Conservation (phyloP, 2,797 vertebrate species). For the Sebastes steindachneri region DNA sequence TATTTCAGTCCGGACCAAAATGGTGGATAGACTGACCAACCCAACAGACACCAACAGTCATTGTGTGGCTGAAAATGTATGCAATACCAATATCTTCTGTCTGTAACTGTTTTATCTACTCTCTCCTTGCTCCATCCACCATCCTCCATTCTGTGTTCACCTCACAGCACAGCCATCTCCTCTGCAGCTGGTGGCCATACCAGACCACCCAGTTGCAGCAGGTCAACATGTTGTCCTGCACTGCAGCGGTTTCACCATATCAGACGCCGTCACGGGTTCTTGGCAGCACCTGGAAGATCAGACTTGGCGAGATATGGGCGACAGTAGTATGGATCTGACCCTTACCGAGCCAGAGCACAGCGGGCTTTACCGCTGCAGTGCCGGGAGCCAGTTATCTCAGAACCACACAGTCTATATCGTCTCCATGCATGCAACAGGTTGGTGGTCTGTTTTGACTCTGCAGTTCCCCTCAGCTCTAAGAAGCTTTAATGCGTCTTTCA, state of each 20-base stretch:
- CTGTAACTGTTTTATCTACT: background rate
- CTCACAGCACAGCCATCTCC: background rate
- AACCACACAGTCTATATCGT: conserved; percentile 47
- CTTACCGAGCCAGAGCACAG: conserved; percentile 60
- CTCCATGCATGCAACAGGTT: conserved; percentile 43
- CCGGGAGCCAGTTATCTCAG: accelerated
- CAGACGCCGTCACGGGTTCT: accelerated
- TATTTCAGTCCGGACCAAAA: background rate
- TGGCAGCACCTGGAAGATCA: conserved; percentile 30
- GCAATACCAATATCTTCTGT: background rate
- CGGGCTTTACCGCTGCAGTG: conserved; percentile 61
- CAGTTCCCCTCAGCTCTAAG: background rate
- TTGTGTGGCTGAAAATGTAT: background rate
- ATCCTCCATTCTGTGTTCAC: background rate
- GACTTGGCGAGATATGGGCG: background rate
- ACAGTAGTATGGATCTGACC: background rate
- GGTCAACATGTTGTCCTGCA: conserved; percentile 53
- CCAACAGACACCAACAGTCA: background rate
- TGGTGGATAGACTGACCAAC: accelerated
- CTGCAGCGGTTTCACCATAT: conserved; percentile 8
- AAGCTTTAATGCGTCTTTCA: background rate
- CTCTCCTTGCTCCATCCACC: background rate
- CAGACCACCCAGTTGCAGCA: conserved; percentile 37
- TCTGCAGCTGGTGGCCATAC: conserved; percentile 34
- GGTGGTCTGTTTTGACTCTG: background rate